A percentile compares a stretch with the other conserved stretches of the same genome.
These are phyloP conservation scores for Oxystoma pomonae DNA, from an alignment of 2,888 invertebrate genomes.

Conservation along the genomic window DNA sequence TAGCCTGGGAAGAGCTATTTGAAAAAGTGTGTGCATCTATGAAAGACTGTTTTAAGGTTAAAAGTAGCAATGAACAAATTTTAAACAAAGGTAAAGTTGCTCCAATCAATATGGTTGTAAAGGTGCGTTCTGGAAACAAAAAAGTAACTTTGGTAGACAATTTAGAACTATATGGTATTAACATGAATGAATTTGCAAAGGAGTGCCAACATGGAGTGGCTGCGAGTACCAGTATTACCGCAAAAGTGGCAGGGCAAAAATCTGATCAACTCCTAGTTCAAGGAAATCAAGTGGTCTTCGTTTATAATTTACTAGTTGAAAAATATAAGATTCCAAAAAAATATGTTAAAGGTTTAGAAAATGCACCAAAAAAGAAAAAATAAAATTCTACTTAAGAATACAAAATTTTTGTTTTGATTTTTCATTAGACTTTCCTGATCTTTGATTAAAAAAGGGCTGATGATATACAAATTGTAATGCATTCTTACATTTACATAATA, in stretches of 20 bases:
- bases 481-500: too few relatives aligned
- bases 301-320: conserved; percentile 51
- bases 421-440: neutral
- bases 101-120: conserved; percentile 72
- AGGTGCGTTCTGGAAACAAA: conserved; percentile 79
- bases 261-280: conserved; percentile 79
- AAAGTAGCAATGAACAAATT: conserved; percentile 50
- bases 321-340: conserved; percentile 74
- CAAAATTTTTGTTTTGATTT: conserved; percentile 17
- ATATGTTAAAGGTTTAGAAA: conserved; percentile 71
- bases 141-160: conserved; percentile 90
- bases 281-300: conserved; percentile 76
- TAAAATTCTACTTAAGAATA: too few relatives aligned
- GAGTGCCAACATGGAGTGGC: conserved; percentile 82
- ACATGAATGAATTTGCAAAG: conserved; percentile 71
- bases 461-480: too few relatives aligned
- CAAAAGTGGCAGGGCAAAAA: conserved; percentile 65
- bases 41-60: conserved; percentile 67
- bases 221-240: conserved; percentile 76
- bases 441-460: neutral
- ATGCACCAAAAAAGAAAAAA: conserved; percentile 67
- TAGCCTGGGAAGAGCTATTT: conserved; percentile 71
- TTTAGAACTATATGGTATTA: conserved; percentile 82
- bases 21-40: conserved; percentile 62
- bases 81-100: conserved; percentile 67